Evolutionary conservation across 2,113 vertebrate species (phyloP).

Genomic region (Perca fluviatilis): DNA sequence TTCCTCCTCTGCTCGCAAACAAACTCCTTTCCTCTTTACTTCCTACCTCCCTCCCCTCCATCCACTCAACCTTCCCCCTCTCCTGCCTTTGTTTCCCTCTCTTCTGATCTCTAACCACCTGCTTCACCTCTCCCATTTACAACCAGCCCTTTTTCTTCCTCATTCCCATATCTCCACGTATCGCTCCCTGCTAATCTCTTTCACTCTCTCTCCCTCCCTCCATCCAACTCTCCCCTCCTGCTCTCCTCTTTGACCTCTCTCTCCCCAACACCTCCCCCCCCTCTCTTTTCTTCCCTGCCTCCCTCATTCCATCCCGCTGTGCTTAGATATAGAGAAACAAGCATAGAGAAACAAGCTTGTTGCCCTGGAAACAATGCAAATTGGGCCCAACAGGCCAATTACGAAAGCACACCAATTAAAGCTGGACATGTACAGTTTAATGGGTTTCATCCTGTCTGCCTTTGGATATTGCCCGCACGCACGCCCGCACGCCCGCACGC

Average conservation of each 20-base stretch:
- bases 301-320: constrained; percentile 24
- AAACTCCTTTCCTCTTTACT: background rate
- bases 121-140: too few relatives aligned
- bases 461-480: constrained; percentile 14
- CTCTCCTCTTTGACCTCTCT: background rate
- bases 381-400: constrained; percentile 66
- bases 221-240: background rate
- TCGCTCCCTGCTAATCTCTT: background rate
- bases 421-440: constrained; percentile 55
- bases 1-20: background rate
- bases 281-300: background rate
- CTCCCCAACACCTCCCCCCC: background rate
- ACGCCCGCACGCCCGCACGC: constrained; percentile 11
- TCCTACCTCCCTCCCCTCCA: background rate
- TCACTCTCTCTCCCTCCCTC: background rate
- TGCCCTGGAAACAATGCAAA: constrained; percentile 75
- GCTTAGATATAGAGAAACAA: constrained; percentile 48
- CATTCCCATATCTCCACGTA: background rate
- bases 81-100: background rate
- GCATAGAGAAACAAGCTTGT: constrained; percentile 62
- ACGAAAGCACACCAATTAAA: constrained; percentile 75
- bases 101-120: constrained; percentile 11
- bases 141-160: too few relatives aligned
- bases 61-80: background rate
- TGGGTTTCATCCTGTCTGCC: constrained; percentile 49